A percentile compares a stretch with the other conserved stretches of the same genome.
phyloP scores from a whole-genome alignment of 2,797 vertebrate genomes.

The Acridotheres tristis region DNA sequence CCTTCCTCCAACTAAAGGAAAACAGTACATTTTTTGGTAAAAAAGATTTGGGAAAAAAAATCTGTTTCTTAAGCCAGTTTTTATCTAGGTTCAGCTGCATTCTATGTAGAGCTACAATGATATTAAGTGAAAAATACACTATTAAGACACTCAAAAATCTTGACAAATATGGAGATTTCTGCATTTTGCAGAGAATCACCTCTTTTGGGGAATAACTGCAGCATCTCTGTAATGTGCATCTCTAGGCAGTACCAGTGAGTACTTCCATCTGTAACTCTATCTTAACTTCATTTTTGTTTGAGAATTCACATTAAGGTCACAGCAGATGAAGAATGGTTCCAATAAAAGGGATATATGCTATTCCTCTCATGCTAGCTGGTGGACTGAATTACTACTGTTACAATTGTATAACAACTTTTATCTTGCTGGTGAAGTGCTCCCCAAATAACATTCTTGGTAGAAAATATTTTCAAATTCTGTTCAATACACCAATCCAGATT shows the following conservation, averaged over 20 bases:
- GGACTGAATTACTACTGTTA: background rate
- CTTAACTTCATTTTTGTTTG: background rate
- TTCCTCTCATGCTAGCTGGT: background rate
- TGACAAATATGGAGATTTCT: background rate
- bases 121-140: background rate
- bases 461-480: background rate
- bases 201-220: background rate
- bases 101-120: background rate
- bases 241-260: background rate
- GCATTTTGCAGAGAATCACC: background rate
- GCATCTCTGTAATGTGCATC: background rate
- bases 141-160: background rate
- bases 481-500: background rate
- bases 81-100: background rate
- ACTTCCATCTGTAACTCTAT: background rate
- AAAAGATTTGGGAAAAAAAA: background rate
- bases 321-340: constrained; percentile 27
- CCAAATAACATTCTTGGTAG: background rate
- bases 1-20: background rate
- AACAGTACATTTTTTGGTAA: background rate
- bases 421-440: background rate
- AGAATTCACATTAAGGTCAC: background rate
- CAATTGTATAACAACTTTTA: background rate
- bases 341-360: constrained; percentile 14
- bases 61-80: background rate